Evolutionary conservation across 2,888 invertebrate genomes (phyloP).

Genomic region (Tipula unca): DNA sequence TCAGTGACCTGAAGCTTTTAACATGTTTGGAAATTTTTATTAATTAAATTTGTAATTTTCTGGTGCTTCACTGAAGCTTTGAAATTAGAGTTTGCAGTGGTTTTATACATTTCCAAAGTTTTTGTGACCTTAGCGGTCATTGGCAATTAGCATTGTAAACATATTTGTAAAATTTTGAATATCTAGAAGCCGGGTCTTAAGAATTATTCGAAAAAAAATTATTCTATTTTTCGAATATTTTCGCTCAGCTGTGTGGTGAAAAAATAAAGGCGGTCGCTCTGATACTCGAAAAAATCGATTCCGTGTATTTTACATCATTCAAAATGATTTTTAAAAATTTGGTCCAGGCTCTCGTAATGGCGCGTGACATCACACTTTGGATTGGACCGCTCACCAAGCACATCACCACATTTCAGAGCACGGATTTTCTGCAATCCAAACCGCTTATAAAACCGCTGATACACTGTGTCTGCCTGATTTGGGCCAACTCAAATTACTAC

Average conservation of each 20-base stretch:
- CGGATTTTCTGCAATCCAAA: conserved; percentile 57
- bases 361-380: conserved; percentile 75
- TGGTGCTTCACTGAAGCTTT: no score
- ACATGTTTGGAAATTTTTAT: no score
- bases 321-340: conserved; percentile 70
- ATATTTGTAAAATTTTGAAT: no score
- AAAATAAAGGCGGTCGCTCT: conserved; percentile 76
- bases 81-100: no score
- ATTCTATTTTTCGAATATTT: no score
- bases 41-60: no score
- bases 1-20: no score
- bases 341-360: conserved; percentile 64
- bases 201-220: no score
- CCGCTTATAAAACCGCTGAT: conserved; percentile 57
- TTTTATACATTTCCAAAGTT: no score
- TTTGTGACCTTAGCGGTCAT: no score
- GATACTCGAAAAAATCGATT: conserved; percentile 65
- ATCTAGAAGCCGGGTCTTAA: no score
- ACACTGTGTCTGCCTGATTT: conserved; percentile 72
- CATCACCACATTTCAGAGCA: conserved; percentile 63
- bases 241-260: conserved; percentile 74
- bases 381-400: conserved; percentile 61
- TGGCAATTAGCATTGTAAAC: no score
- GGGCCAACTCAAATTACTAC: conserved; percentile 76
- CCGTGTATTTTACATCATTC: conserved; percentile 71